These are phyloP conservation scores for Trichonephila clavipes DNA, from an alignment of 1,140 invertebrate species.

Conservation along the genomic window DNA sequence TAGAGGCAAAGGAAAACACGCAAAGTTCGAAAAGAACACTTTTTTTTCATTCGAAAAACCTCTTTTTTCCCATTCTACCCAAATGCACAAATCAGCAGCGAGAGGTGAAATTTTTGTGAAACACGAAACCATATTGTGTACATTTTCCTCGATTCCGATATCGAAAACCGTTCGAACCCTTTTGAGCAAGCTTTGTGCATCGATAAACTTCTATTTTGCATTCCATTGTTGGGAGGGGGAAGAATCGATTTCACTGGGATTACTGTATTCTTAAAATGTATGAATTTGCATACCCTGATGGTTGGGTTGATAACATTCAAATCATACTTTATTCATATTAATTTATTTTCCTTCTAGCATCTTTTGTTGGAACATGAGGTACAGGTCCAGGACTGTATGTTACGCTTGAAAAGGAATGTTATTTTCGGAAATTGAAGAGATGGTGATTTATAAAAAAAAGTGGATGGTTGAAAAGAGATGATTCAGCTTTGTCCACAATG, in stretches of 20 bases:
- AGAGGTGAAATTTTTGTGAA: neutral
- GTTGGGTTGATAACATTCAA: conserved; percentile 38
- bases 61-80: neutral
- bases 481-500: neutral
- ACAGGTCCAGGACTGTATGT: neutral
- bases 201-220: conserved; percentile 59
- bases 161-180: conserved; percentile 59
- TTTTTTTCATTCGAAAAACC: neutral
- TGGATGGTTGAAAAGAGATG: neutral
- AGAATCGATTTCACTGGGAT: conserved; percentile 8
- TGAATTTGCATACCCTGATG: conserved; percentile 24
- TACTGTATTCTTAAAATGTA: neutral
- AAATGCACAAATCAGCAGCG: conserved; percentile 8
- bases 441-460: neutral
- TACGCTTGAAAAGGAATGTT: neutral
- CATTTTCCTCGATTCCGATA: conserved; percentile 38
- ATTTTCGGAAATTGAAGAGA: neutral
- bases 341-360: neutral
- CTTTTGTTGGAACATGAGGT: neutral
- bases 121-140: conserved; percentile 43
- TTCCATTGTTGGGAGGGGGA: neutral
- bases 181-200: conserved; percentile 23
- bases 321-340: conserved; percentile 29
- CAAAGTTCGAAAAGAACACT: too few species aligned
- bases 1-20: neutral